Evolutionary conservation across 2,797 vertebrate genomes (phyloP), one percentile per base, ranked within the genome.

Genomic region (Pseudotriccus pelzelni): DNA sequence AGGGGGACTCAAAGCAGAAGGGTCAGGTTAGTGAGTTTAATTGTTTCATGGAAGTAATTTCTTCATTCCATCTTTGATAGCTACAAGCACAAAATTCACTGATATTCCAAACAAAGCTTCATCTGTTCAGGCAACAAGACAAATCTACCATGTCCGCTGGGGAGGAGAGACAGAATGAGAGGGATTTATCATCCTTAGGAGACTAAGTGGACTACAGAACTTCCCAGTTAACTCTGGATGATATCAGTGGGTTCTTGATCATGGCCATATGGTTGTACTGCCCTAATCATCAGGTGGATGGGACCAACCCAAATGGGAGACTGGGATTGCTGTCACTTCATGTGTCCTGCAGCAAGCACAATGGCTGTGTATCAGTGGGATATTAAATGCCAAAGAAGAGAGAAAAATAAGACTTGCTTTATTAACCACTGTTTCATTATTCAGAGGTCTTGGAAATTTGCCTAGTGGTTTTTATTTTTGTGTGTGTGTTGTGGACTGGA

Each of bases 181-280:
- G 49, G 39, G 36, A 90, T 95, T 92, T 80, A 68, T 89, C 91
- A 89, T 92, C 64, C 58, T 83, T 93, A 94, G 89, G 69, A 83
- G 44, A 12, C 68, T 87, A 87, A 89, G 78, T 89, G 75, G 75
- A 72, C 73, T 80, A 39, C 41, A 50, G 87, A 43, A 64, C 47
- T 67, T 91, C 44, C 60, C 56, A 28, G 44, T 43, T 68, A 72
- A 28, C 64, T 72, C 60, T 60, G 72, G 82, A 17, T 62, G 82
- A 14, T 58, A 16, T 60, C 68, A 83, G 75, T 89, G 89, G 79
- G 84, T 81, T 87, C 89, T 73, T 94, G 92, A 92, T 82, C 52
- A 30, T 6, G 44, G 43, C 77, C 89, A 87, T 94, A 92, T 90
- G 86, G 74, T 16, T 83, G 79, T 43, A 47, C 78, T 79, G 63